Conservation (phyloP, 2,888 invertebrate genomes). For the Thymelicus sylvestris region DNA sequence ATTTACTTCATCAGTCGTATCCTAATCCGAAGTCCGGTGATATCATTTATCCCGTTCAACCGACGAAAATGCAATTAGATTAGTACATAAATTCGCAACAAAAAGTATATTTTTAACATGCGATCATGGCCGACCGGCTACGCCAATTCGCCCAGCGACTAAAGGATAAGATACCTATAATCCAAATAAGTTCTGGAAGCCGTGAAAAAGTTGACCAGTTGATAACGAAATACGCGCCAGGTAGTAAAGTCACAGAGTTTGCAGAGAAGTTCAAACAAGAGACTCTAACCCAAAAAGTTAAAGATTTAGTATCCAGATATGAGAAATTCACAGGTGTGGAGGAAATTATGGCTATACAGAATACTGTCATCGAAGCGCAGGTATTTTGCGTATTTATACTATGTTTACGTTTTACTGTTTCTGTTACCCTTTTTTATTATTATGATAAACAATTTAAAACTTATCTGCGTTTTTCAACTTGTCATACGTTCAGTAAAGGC, state of each 20-base stretch:
- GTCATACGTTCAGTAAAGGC: not conserved
- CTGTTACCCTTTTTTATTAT: not conserved
- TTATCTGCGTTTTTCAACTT: not conserved
- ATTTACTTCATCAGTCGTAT: no score
- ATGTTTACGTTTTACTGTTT: not conserved
- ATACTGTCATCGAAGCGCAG: slow-evolving; percentile 88
- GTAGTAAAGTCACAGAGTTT: slow-evolving; percentile 63
- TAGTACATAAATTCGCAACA: slow-evolving; percentile 45
- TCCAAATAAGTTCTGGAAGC: slow-evolving; percentile 55
- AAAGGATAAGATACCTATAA: slow-evolving; percentile 66
- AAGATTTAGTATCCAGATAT: slow-evolving; percentile 85
- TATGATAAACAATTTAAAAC: not conserved
- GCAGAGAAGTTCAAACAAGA: slow-evolving; percentile 73
- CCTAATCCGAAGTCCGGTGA: slow-evolving; percentile 36
- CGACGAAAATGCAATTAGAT: slow-evolving; percentile 47
- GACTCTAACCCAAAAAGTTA: slow-evolving; percentile 63
- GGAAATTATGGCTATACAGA: slow-evolving; percentile 90
- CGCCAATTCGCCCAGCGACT: slow-evolving; percentile 69
- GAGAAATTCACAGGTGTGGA: slow-evolving; percentile 91
- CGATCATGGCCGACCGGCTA: slow-evolving; percentile 74
- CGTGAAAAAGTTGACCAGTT: slow-evolving; percentile 72
- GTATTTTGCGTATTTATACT: slow-evolving; percentile 52
- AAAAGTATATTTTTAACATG: slow-evolving; percentile 56
- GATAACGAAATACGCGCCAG: slow-evolving; percentile 69
- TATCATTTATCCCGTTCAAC: slow-evolving; percentile 50